Base-by-base conservation (phyloP, 2,113 vertebrate genomes). In the Indri indri region DNA sequence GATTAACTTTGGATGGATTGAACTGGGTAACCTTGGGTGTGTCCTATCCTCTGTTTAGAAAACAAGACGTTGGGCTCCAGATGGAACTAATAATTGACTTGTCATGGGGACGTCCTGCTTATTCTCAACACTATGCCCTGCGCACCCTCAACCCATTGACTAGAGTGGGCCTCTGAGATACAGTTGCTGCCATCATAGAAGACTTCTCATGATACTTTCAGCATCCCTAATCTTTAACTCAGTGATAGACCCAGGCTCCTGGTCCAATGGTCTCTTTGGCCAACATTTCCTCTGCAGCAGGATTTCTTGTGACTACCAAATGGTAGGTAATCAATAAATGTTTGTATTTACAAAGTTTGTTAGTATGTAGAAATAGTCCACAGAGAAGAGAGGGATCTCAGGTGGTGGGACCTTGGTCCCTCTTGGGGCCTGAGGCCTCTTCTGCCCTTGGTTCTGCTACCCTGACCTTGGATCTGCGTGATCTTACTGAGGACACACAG, bases 401-500 rank as follows among this genome's bases (percentile, higher is more conserved):
- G 27, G 17, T 37, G 52, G 40, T 10, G 12, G 63, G 8, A 54
- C 8, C 27, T 70, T 50, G 40, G 1, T 34, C 90, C 52, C 37
- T 5, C 42, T 16, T 54, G 4, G 86, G 9, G 54, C 42, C 14
- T 50, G 30, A n/a, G 57, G 45, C n/a, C n/a, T 27, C 37, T 9
- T n/a, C 57, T 17, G 27, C 23, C 47, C 37, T 6, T 47, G 17
- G 8, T 42, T 30, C 32, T 20, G 3, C 18, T 81, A 81, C 91
- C 95, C 59, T 40, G 22, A 14, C 37, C 32, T 8, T 90, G 12
- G 27, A 98, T 77, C 3, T 66, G 54, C 45, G 98, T 0, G 0
- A 70, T 97, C 93, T 98, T 83, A n/a, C 97, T 97, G 68, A 98
- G 2, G 22, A 66, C 54, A 30, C 97, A 97, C 86, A 99, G 96